Base-by-base conservation (phyloP, 37 sponge, comb jelly and placozoan species). In the Amphimedon queenslandica region DNA sequence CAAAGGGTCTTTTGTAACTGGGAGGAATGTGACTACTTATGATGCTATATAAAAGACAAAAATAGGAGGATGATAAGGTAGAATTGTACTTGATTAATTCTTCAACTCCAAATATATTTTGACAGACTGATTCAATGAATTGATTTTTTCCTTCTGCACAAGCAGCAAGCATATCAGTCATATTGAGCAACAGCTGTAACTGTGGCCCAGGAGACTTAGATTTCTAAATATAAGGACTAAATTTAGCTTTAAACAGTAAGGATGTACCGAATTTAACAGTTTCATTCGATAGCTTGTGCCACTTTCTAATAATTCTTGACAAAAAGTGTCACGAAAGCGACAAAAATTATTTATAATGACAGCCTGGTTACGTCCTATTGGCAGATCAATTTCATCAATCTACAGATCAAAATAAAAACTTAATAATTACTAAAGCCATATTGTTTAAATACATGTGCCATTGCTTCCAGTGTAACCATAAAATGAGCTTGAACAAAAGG, bases 41-140 rank as follows among this genome's bases (percentile, higher is more conserved):
- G 8, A 60, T 60, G 13, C 53, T 47, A 47, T 13, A n/a, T n/a
- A n/a, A n/a, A 47, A 47, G 53, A 47, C 13, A 47, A 47, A 47
- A 13, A 18, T 18, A 18, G 13, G 13, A 47, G 53, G 53, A 47
- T 18, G 53, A 8, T 47, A 47, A 47, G 13, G 8, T 47, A 18
- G 53, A 18, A 47, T 18, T 47, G 13, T n/a, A 60, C 61, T 60
- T n/a, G 5, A 60, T 60, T 11, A 60, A 25, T n/a, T 60, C 61
- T 60, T 60, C 61, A 60, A 11, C 5, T 6, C 24, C 5, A 11
- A 60, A n/a, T 25, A 60, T 11, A 25, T 11, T 90, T 71, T 90
- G 91, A 40, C 92, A 91, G 33, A 91, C 75, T 23, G 81, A 80
- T 57, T 91, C 92, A 39, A 87, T 87, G 72, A 87, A 87, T 33